Percentiles rank a stretch among this genome's conserved stretches.
These are phyloP conservation scores for Hecatera dysodea DNA, from an alignment of 2,888 invertebrate genomes.

Conservation along the genomic window DNA sequence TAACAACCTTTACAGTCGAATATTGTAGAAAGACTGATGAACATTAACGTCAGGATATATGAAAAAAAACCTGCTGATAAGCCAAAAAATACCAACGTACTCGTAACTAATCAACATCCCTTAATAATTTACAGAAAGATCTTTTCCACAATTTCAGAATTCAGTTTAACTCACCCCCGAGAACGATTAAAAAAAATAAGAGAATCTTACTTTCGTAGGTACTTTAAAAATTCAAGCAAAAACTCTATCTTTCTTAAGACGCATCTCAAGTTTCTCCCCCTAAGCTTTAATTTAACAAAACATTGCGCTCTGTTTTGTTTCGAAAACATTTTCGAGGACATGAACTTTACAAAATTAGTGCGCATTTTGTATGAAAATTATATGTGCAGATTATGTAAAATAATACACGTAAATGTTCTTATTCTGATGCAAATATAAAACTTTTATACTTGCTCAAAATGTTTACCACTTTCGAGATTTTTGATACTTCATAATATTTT, in stretches of 20 bases:
- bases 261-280: slow-evolving; percentile 36
- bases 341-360: slow-evolving; percentile 49
- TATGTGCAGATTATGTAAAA: slow-evolving; percentile 38
- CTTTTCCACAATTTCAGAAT: slow-evolving; percentile 40
- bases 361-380: slow-evolving; percentile 44
- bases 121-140: slow-evolving; percentile 51
- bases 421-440: slow-evolving; percentile 35
- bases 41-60: slow-evolving; percentile 19
- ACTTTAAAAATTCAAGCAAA: slow-evolving; percentile 25
- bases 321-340: slow-evolving; percentile 39
- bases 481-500: slow-evolving; percentile 26
- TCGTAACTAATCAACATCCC: slow-evolving; percentile 52
- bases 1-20: too few relatives aligned
- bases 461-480: slow-evolving; percentile 20
- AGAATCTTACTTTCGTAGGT: slow-evolving; percentile 20
- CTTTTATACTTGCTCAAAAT: neutral
- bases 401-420: slow-evolving; percentile 37
- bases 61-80: slow-evolving; percentile 29
- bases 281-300: slow-evolving; percentile 60
- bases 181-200: slow-evolving; percentile 57
- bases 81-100: slow-evolving; percentile 17
- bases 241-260: slow-evolving; percentile 26
- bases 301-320: slow-evolving; percentile 52
- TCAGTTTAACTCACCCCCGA: slow-evolving; percentile 50
- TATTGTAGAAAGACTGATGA: slow-evolving; percentile 20